A percentile compares a stretch with the other conserved stretches of the same genome.
Conservation (phyloP, 2,888 invertebrate species). For the Crossocerus cetratus region DNA sequence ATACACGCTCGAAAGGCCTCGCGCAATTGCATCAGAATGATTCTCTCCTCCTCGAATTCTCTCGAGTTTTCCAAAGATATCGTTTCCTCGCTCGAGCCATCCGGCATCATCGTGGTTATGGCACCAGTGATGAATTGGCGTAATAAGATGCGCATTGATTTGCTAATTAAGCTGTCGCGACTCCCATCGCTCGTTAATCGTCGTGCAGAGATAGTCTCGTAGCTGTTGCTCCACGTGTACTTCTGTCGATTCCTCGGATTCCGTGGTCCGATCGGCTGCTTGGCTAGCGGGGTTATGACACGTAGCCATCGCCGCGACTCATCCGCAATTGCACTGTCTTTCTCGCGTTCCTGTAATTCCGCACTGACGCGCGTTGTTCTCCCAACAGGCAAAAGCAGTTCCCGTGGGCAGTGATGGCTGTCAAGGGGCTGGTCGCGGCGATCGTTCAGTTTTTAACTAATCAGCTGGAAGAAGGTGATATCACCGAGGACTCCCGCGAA, state of each 20-base stretch:
- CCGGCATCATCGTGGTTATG: slow-evolving; percentile 55
- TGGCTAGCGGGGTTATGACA: slow-evolving; percentile 40
- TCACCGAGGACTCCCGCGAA: slow-evolving; percentile 80
- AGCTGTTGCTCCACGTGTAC: too few relatives aligned
- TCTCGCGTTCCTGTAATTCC: background rate
- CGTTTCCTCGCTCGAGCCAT: background rate
- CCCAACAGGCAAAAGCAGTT: background rate
- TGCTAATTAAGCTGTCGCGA: background rate
- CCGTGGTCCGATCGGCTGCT: too few relatives aligned
- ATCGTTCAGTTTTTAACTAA: slow-evolving; percentile 80
- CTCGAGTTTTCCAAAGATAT: too few relatives aligned
- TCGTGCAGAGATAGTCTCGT: too few relatives aligned
- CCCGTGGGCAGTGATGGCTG: slow-evolving; percentile 62
- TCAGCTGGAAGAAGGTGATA: slow-evolving; percentile 78
- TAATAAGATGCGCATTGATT: slow-evolving; percentile 18
- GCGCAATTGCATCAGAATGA: too few relatives aligned
- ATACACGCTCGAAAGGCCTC: too few relatives aligned
- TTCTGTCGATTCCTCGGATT: too few relatives aligned
- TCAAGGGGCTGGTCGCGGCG: slow-evolving; percentile 78
- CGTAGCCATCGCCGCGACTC: slow-evolving; percentile 13
- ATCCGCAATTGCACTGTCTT: background rate
- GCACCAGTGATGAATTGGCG: slow-evolving; percentile 53
- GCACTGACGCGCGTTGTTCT: background rate
- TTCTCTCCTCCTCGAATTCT: too few relatives aligned
- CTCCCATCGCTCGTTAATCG: too few relatives aligned